Conservation (phyloP, 2,113 vertebrate genomes). For the Cephalophus harveyi region DNA sequence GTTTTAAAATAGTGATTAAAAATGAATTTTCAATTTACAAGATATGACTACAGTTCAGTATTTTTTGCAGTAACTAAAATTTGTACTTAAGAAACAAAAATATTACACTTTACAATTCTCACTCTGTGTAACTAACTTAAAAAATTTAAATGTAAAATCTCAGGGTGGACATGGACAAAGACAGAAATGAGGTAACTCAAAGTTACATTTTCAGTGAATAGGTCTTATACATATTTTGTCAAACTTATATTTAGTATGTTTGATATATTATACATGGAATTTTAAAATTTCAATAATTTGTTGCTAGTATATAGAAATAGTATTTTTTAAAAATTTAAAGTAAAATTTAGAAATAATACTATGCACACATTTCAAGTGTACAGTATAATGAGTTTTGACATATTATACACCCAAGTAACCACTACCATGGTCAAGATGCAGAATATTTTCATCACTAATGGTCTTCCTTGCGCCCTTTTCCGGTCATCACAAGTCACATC, state of each 20-base stretch:
- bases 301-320: not conserved
- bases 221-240: not conserved
- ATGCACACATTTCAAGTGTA: not conserved
- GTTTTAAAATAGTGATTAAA: not conserved
- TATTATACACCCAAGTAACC: not conserved
- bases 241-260: not conserved
- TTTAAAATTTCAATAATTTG: not conserved
- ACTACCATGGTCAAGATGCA: not conserved
- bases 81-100: not conserved
- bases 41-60: not conserved
- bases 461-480: not conserved
- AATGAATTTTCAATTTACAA: not conserved
- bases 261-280: not conserved
- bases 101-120: not conserved
- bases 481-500: not conserved
- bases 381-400: not conserved
- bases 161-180: not conserved
- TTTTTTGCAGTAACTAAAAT: not conserved
- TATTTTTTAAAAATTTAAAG: not conserved
- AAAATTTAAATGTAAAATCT: not conserved
- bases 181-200: not conserved
- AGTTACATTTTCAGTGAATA: not conserved
- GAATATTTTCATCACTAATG: not conserved
- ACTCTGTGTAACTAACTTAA: not conserved
- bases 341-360: not conserved